Conservation (phyloP, 2,797 vertebrate species). For the Periophthalmus magnuspinnatus region DNA sequence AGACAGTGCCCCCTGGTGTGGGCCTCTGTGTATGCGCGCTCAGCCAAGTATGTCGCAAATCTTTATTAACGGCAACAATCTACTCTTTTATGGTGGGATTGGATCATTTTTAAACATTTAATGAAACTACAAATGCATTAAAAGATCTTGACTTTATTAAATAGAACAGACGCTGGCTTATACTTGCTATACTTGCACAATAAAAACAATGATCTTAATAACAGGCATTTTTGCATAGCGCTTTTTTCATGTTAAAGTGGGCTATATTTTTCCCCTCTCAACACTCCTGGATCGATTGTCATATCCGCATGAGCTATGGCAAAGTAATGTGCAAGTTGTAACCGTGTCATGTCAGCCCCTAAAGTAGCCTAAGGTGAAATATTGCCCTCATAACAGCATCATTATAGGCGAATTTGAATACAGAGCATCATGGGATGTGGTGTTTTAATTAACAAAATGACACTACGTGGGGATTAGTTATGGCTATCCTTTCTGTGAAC, state of each 20-base stretch:
- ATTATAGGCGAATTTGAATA: conserved; percentile 19
- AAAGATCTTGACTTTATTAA: neutral
- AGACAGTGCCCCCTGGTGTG: conserved; percentile 82
- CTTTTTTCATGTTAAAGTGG: neutral
- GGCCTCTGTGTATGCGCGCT: conserved; percentile 55
- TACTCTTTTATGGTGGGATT: conserved; percentile 27
- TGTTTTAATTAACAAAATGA: conserved; percentile 26
- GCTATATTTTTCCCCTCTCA: neutral
- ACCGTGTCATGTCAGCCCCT: conserved; percentile 8
- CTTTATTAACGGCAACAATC: conserved; percentile 19
- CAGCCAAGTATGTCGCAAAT: conserved; percentile 50
- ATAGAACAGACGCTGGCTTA: neutral
- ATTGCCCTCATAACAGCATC: conserved; percentile 4
- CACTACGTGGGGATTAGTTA: conserved; percentile 9
- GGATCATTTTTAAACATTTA: conserved; percentile 1
- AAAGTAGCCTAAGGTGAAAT: conserved; percentile 11
- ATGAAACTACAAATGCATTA: neutral
- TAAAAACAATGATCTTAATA: neutral
- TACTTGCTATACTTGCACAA: neutral
- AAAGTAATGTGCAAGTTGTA: conserved; percentile 13
- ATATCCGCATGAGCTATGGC: neutral
- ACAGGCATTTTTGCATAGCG: neutral
- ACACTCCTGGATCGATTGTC: neutral
- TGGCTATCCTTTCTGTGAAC: conserved; percentile 6
- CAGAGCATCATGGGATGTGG: neutral